Base-by-base conservation (phyloP, 2,113 vertebrate genomes). In the Phylloscopus trochiloides region DNA sequence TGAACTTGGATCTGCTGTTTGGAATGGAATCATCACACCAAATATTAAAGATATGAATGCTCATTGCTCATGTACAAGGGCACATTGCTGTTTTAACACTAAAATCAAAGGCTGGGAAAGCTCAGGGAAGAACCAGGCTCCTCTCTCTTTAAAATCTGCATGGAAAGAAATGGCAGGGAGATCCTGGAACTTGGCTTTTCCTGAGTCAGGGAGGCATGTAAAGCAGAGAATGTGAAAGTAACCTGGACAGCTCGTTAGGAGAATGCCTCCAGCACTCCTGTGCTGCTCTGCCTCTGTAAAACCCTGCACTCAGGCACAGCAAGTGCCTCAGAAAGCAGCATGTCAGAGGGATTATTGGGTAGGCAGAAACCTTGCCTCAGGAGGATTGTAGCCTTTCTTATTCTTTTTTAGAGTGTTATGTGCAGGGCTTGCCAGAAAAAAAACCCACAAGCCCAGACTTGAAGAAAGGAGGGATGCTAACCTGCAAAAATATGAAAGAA, bases 191-290 rank as follows among this genome's bases (percentile, higher is more conserved):
- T 24, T 42, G 66, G 50, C 13, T 91, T 76, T 58, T 51, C 54
- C 73, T 36, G 63, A 86, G 67, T 48, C 63, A 85, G 81, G 76
- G 65, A 88, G 75, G 48, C n/a, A 59, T 22, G 34, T 54, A 34
- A 92, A 92, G 61, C 4, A 71, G n/a, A 77, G 47, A 57, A 51
- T 43, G 45, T 45, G 71, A 22, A 54, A 91, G 87, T 9, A 79
- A 67, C 85, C 43, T 57, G 92, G 94, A 55, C 92, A 93, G 92
- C 96, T 96, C 31, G 34, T 97, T 97, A 96, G 92, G 74, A 92
- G 94, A 92, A 48, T 0, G 82, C 95, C 95, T 92, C 7, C 88
- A 94, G 95, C 93, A 76, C 74, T 86, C 7, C 87, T 52, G 76
- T 0, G 79, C 88, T 86, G n/a, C 85, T 89, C 76, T 94, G 72